Evolutionary conservation across 2,888 invertebrate genomes (phyloP).

Genomic region (Drosophila histrio): DNA sequence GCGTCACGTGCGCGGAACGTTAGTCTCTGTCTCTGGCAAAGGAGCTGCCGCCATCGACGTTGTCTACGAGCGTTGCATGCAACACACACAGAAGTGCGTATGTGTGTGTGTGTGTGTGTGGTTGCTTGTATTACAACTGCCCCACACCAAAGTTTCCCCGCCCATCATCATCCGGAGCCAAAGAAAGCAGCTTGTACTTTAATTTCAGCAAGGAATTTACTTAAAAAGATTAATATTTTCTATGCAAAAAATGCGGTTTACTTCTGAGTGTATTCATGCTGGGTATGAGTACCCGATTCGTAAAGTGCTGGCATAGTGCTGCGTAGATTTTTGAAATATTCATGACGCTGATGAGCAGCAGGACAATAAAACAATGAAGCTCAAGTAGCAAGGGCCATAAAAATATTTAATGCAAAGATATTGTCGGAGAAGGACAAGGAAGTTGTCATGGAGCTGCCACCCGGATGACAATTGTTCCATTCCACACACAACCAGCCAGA

Average conservation of each 20-base stretch:
- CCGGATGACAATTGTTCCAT: slow-evolving; percentile 64
- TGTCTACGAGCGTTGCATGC: slow-evolving; percentile 58
- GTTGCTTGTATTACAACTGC: slow-evolving; percentile 27
- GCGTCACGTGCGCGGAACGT: slow-evolving; percentile 80
- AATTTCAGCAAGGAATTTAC: slow-evolving; percentile 71
- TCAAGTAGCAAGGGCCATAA: slow-evolving; percentile 67
- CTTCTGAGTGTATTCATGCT: neutral
- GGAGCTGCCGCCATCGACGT: slow-evolving; percentile 22
- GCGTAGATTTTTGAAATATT: slow-evolving; percentile 71
- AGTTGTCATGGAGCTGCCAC: slow-evolving; percentile 48
- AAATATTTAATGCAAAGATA: slow-evolving; percentile 76
- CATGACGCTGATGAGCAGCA: slow-evolving; percentile 64
- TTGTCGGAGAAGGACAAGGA: neutral
- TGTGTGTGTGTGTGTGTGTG: slow-evolving; percentile 25
- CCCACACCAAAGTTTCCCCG: neutral
- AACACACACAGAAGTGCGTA: slow-evolving; percentile 43
- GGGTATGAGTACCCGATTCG: neutral
- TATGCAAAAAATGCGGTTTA: slow-evolving; percentile 60
- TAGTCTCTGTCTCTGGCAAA: slow-evolving; percentile 71
- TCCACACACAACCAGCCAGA: slow-evolving; percentile 1
- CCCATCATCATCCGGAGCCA: neutral
- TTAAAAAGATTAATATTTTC: slow-evolving; percentile 75
- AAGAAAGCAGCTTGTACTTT: slow-evolving; percentile 49
- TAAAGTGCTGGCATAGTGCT: slow-evolving; percentile 38
- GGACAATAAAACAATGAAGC: slow-evolving; percentile 77